Evolutionary conservation across 2,888 invertebrate genomes (phyloP).

Genomic region (Caenorhabditis afra): DNA sequence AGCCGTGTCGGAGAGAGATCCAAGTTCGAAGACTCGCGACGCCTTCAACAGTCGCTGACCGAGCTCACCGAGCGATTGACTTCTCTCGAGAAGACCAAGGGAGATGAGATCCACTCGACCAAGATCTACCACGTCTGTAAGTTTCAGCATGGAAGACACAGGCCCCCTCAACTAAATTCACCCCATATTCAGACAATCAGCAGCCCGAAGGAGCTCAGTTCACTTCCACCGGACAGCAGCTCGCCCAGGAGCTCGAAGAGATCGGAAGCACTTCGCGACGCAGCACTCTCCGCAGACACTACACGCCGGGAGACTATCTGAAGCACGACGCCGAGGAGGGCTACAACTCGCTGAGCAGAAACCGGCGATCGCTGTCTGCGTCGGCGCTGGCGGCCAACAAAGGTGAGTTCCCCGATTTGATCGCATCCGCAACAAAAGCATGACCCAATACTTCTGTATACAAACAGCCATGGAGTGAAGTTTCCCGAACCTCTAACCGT

Average conservation of each 20-base stretch:
- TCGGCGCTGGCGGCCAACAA: slow-evolving; percentile 76
- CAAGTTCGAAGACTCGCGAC: slow-evolving; percentile 76
- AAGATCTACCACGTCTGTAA: slow-evolving; percentile 81
- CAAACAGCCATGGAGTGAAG: slow-evolving; percentile 15
- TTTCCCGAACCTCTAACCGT: slow-evolving; percentile 1
- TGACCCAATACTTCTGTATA: slow-evolving; percentile 18
- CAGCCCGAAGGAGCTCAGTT: slow-evolving; percentile 74
- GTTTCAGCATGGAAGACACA: too few species aligned
- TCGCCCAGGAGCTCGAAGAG: slow-evolving; percentile 80
- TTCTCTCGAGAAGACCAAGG: slow-evolving; percentile 77
- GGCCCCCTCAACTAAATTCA: too few species aligned
- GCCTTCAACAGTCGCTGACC: slow-evolving; percentile 77
- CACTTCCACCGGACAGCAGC: slow-evolving; percentile 76
- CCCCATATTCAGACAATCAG: slow-evolving; percentile 76
- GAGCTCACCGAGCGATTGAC: slow-evolving; percentile 80
- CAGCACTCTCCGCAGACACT: slow-evolving; percentile 79
- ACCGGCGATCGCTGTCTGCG: slow-evolving; percentile 78
- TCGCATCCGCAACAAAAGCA: slow-evolving; percentile 36
- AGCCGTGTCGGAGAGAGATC: slow-evolving; percentile 67
- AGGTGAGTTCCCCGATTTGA: slow-evolving; percentile 68
- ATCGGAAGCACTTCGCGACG: slow-evolving; percentile 72
- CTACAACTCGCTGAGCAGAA: slow-evolving; percentile 76
- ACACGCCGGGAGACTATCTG: slow-evolving; percentile 80
- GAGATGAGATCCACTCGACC: slow-evolving; percentile 81
- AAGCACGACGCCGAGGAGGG: slow-evolving; percentile 79